These are phyloP conservation scores for Rhineura floridana DNA, from an alignment of 2,113 vertebrate genomes.

Conservation along the genomic window DNA sequence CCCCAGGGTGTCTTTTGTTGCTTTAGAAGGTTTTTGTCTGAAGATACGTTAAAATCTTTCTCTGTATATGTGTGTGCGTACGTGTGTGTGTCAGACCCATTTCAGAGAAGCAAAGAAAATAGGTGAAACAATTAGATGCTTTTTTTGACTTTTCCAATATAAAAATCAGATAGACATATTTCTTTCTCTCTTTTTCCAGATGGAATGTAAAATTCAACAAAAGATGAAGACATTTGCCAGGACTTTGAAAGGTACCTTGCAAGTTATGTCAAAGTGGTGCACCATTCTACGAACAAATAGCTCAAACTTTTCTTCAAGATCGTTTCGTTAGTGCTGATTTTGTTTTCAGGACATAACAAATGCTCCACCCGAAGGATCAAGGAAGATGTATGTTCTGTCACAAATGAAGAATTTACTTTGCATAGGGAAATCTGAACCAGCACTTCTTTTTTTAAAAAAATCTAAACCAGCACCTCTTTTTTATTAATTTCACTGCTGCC, in stretches of 20 bases:
- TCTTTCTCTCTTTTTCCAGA: neutral
- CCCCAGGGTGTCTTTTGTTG: slow-evolving; percentile 8
- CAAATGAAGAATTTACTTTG: neutral
- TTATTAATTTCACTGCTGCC: too few species aligned
- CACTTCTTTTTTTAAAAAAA: too few species aligned
- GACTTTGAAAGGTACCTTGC: slow-evolving; percentile 8
- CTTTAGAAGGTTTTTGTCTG: slow-evolving; percentile 2
- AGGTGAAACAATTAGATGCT: neutral
- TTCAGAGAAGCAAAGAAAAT: slow-evolving; percentile 29
- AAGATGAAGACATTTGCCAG: neutral
- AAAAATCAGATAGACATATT: neutral
- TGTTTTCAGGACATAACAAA: neutral
- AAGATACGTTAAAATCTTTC: neutral
- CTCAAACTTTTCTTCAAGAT: slow-evolving; percentile 12
- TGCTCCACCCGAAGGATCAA: neutral
- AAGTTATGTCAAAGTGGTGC: slow-evolving; percentile 7
- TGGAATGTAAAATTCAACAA: neutral
- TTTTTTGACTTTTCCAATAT: neutral
- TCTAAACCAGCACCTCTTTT: too few species aligned
- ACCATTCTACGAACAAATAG: slow-evolving; percentile 8
- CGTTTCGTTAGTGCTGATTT: neutral
- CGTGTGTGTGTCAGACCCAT: neutral
- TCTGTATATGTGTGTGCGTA: neutral
- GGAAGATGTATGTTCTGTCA: neutral
- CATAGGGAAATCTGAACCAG: too few species aligned